These are phyloP conservation scores for Listrodromus nycthemerus DNA, from an alignment of 2,888 invertebrate species.

Conservation along the genomic window DNA sequence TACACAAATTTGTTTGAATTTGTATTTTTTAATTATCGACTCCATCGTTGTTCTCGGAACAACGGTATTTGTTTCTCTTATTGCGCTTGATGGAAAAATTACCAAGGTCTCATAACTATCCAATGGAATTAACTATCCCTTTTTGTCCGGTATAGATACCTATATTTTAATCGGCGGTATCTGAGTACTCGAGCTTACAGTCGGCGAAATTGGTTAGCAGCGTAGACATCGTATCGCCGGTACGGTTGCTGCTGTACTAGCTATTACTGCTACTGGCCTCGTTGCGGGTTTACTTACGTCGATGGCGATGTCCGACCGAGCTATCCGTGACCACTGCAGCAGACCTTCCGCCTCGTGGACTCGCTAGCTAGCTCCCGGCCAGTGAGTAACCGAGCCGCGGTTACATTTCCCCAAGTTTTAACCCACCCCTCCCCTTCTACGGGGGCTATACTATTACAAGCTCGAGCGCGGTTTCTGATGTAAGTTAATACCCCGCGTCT, in stretches of 20 bases:
- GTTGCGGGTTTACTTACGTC: slow-evolving; percentile 57
- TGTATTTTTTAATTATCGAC: no score
- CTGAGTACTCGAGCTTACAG: slow-evolving; percentile 6
- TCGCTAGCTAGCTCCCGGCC: slow-evolving; percentile 39
- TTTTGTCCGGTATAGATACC: neutral
- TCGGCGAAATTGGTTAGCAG: neutral
- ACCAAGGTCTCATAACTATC: neutral
- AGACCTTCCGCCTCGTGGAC: slow-evolving; percentile 30
- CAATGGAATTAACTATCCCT: neutral
- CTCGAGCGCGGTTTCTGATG: slow-evolving; percentile 52
- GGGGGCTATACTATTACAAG: slow-evolving; percentile 57
- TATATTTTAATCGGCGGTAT: neutral
- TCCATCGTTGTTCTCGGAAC: neutral
- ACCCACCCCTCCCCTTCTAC: slow-evolving; percentile 7
- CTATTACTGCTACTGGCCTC: slow-evolving; percentile 63
- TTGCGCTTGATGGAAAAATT: neutral
- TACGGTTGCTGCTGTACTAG: slow-evolving; percentile 31
- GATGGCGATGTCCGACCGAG: slow-evolving; percentile 45
- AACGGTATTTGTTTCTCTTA: no score
- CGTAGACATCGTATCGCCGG: slow-evolving; percentile 22
- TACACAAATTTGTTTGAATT: no score
- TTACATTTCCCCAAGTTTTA: slow-evolving; percentile 62
- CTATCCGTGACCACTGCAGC: slow-evolving; percentile 54
- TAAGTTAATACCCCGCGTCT: slow-evolving; percentile 51
- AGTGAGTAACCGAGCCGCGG: slow-evolving; percentile 55